Conservation (phyloP, 2,113 vertebrate species). For the Tetrao urogallus region DNA sequence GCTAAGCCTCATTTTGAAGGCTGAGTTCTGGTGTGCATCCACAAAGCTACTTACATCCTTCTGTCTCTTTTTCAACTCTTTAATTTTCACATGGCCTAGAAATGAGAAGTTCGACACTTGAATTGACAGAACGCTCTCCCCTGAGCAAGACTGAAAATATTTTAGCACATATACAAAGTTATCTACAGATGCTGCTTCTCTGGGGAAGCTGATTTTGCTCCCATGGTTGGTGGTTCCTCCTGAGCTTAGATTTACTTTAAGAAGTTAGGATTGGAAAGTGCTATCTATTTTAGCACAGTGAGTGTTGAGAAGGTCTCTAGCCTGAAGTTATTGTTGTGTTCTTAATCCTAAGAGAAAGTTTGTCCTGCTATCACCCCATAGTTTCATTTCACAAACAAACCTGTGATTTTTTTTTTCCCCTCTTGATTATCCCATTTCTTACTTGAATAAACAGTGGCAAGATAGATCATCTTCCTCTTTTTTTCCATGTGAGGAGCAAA, state of each 20-base stretch:
- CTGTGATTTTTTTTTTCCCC: neutral
- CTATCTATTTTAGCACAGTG: neutral
- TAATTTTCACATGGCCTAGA: fast-evolving
- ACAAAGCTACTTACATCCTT: neutral
- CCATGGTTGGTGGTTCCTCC: neutral
- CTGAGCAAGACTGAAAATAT: neutral
- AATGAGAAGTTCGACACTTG: neutral
- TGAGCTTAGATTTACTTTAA: neutral
- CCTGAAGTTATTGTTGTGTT: neutral
- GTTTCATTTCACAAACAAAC: neutral
- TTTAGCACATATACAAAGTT: neutral
- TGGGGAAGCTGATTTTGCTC: neutral
- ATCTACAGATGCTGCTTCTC: neutral
- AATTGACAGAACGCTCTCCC: neutral
- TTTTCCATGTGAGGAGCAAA: neutral
- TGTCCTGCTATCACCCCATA: neutral
- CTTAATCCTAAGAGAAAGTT: neutral
- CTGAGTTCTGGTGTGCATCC: neutral
- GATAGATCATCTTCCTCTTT: neutral
- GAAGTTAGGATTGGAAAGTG: neutral
- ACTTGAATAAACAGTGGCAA: neutral
- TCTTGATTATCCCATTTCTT: neutral
- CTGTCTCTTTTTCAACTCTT: neutral
- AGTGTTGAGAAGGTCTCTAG: neutral
- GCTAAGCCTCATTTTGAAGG: neutral